Evolutionary conservation across 2,888 invertebrate genomes (phyloP), one percentile per base, ranked within the genome.

Genomic region (Phyllotreta striolata): DNA sequence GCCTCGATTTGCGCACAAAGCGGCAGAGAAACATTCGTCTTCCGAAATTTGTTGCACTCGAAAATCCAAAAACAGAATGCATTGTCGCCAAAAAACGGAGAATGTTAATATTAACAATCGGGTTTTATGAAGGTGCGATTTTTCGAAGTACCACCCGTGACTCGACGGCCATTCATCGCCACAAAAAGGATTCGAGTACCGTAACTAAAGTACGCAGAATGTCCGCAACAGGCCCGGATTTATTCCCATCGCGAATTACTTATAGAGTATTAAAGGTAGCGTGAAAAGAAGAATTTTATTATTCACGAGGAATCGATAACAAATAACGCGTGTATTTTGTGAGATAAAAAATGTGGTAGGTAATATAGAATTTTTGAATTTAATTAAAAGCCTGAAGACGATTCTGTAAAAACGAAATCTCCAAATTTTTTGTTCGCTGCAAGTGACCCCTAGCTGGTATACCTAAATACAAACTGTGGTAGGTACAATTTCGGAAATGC

Each of bases 41-140:
- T 77, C 72, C 69, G 66, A 78, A 78, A 79, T 79, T 79, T 77
- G 79, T 76, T 78, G 72, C 77, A 77, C 74, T 73, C 71, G 70
- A 72, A 66, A 64, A 62, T 68, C 71, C 67, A 69, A 71, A 74
- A 76, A 75, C 73, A 72, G 65, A 61, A 57, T 10, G 1, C 35
- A 49, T 59, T 49, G 49, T 49, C 37, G 34, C 49, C n/a, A 14
- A 35, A n/a, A 49, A 35, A 10, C 3, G 9, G 3, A 34, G 24
- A 24, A 24, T 24, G 24, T 24, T 24, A 24, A 35, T 6, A 34
- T n/a, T 35, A 10, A 49, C 49, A 63, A 54, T 54, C 44, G 56
- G 54, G 41, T 66, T 70, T 71, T 67, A 66, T 64, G 62, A 63
- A 67, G 59, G 62, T 57, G 64, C 64, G 67, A 69, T 69, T 68